Percentiles rank a stretch among this genome's conserved stretches.
Evolutionary conservation across 2,888 invertebrate genomes (phyloP).

Genomic region (Brachycybe producta): DNA sequence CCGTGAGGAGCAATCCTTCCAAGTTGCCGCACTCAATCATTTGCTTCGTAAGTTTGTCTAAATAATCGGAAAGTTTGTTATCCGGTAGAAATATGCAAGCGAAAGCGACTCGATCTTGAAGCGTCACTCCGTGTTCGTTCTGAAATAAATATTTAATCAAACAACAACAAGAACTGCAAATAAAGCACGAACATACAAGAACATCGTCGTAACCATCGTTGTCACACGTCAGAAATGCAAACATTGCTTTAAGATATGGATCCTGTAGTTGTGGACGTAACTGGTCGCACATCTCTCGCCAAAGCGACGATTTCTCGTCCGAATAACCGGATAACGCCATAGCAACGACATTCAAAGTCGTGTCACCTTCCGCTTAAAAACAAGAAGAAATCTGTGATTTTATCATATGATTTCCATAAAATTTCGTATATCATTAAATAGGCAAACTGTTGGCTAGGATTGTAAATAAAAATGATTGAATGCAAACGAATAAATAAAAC

Average conservation of each 20-base stretch:
- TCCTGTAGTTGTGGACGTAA: slow-evolving; percentile 68
- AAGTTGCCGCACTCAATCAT: slow-evolving; percentile 65
- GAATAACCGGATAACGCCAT: slow-evolving; percentile 65
- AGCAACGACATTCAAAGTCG: slow-evolving; percentile 48
- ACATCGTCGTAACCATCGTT: slow-evolving; percentile 60
- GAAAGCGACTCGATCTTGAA: slow-evolving; percentile 82
- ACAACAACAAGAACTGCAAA: slow-evolving; percentile 7
- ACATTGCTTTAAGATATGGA: slow-evolving; percentile 79
- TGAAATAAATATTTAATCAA: too few relatives aligned
- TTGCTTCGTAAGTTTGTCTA: slow-evolving; percentile 53
- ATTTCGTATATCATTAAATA: neutral
- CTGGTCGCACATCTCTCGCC: slow-evolving; percentile 57
- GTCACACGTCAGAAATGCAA: slow-evolving; percentile 75
- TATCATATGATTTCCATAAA: too few relatives aligned
- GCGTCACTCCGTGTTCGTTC: slow-evolving; percentile 69
- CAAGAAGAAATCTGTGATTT: neutral
- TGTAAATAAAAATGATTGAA: neutral
- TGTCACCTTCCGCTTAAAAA: slow-evolving; percentile 16
- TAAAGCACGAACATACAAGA: slow-evolving; percentile 47
- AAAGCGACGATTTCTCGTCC: slow-evolving; percentile 66
- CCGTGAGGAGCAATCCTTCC: slow-evolving; percentile 67
- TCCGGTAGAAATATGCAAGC: slow-evolving; percentile 76
- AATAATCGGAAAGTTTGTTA: slow-evolving; percentile 55
- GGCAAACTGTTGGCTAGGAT: neutral
- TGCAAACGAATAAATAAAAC: too few relatives aligned